A percentile compares a stretch with the other conserved stretches of the same genome.
Evolutionary conservation across 2,113 vertebrate genomes (phyloP).

Genomic region (Brachypteracias leptosomus): DNA sequence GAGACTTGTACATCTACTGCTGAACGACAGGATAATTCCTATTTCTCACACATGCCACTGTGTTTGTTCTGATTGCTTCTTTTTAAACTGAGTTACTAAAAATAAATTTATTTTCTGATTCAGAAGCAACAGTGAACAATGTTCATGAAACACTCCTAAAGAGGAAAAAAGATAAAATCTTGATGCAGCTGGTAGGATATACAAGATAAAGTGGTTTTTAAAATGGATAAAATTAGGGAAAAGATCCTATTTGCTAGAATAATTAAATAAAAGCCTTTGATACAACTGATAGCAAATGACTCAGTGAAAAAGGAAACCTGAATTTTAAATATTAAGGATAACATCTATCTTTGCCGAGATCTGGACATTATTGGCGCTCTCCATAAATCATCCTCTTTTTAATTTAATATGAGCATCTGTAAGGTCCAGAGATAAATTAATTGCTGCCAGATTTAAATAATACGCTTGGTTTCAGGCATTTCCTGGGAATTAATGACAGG

Average conservation of each 20-base stretch:
- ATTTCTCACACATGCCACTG: background rate
- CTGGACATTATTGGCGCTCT: conserved; percentile 16
- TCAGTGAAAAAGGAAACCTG: conserved; percentile 14
- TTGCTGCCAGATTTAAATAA: conserved; percentile 69
- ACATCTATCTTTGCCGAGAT: conserved; percentile 48
- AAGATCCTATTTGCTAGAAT: conserved; percentile 16
- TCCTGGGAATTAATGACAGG: conserved; percentile 70
- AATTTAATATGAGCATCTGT: conserved; percentile 66
- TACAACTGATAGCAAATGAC: background rate
- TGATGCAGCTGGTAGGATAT: conserved; percentile 1
- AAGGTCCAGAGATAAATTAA: conserved; percentile 69
- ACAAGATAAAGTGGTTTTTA: background rate
- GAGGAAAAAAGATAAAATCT: conserved; percentile 7
- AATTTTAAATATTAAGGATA: conserved; percentile 56
- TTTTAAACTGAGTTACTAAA: conserved; percentile 29
- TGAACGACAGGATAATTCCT: background rate
- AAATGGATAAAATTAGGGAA: background rate
- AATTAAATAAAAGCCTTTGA: conserved; percentile 30
- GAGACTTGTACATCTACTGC: background rate
- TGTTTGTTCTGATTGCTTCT: conserved; percentile 3
- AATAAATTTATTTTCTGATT: conserved; percentile 20
- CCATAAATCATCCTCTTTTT: conserved; percentile 56
- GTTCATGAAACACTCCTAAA: background rate
- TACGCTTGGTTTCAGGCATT: conserved; percentile 61
- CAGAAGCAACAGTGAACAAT: background rate